Conservation (phyloP, 2,797 vertebrate genomes). For the Brachyrhaphis roseni region DNA sequence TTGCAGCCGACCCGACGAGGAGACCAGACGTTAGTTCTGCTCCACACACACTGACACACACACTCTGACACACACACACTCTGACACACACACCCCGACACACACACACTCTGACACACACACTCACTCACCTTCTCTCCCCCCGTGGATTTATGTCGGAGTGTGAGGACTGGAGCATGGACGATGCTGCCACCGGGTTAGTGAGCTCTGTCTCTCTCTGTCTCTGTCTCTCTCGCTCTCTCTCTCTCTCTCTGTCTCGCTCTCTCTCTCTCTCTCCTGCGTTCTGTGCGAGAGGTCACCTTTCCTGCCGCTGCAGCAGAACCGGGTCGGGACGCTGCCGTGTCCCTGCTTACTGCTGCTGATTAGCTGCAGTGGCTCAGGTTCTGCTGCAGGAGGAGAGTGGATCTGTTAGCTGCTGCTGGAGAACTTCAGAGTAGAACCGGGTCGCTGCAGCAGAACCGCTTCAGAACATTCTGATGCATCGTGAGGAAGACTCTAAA, state of each 20-base stretch:
- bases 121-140: slow-evolving; percentile 5
- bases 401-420: background rate
- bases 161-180: slow-evolving; percentile 76
- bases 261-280: background rate
- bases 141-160: slow-evolving; percentile 48
- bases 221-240: background rate
- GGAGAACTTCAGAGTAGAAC: background rate
- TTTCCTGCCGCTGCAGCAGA: background rate
- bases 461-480: background rate
- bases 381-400: background rate
- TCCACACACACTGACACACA: background rate
- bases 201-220: slow-evolving; percentile 20
- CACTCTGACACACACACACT: background rate
- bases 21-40: background rate
- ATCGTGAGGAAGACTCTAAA: background rate
- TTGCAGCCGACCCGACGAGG: slow-evolving; percentile 11
- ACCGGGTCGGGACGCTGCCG: background rate
- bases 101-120: background rate
- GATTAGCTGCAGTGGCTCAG: background rate
- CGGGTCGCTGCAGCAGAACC: background rate
- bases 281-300: background rate
- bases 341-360: background rate
- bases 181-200: slow-evolving; percentile 80
- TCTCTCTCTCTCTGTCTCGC: too few species aligned
- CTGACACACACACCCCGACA: background rate